Evolutionary conservation across 2,797 vertebrate species (phyloP).

Genomic region (Botia almorhae): DNA sequence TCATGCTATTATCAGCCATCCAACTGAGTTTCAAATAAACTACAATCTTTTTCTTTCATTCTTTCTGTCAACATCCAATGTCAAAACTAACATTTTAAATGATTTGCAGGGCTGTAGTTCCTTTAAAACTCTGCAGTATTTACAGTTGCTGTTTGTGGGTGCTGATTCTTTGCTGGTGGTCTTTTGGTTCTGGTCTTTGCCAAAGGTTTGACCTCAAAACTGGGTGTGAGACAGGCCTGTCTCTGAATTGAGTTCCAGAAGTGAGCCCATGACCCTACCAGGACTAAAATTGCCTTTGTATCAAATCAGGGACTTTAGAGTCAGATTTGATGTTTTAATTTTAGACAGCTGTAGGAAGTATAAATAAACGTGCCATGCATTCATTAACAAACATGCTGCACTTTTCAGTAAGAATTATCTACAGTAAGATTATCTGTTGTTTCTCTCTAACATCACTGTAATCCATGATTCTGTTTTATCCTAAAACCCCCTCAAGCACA

Average conservation of each 20-base stretch:
- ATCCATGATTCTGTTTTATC: not conserved
- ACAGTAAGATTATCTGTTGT: not conserved
- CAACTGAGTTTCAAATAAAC: constrained; percentile 21
- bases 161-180: not conserved
- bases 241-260: not conserved
- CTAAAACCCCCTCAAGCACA: not conserved
- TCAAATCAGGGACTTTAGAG: not conserved
- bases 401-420: not conserved
- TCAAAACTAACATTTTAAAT: constrained; percentile 26
- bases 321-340: not conserved
- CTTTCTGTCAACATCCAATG: constrained; percentile 2
- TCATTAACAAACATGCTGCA: not conserved
- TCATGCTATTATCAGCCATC: constrained; percentile 20
- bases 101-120: not conserved
- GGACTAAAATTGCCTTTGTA: not conserved
- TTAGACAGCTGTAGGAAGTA: not conserved
- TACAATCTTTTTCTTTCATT: constrained; percentile 10
- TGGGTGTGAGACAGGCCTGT: not conserved
- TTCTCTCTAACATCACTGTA: not conserved
- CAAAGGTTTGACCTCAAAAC: not conserved
- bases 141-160: not conserved
- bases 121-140: not conserved
- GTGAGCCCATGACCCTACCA: constrained; percentile 4
- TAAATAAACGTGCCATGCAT: not conserved
- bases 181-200: constrained; percentile 1